phyloP scores from a whole-genome alignment of 2,797 vertebrate genomes.

The Atherinosoma microstoma region DNA sequence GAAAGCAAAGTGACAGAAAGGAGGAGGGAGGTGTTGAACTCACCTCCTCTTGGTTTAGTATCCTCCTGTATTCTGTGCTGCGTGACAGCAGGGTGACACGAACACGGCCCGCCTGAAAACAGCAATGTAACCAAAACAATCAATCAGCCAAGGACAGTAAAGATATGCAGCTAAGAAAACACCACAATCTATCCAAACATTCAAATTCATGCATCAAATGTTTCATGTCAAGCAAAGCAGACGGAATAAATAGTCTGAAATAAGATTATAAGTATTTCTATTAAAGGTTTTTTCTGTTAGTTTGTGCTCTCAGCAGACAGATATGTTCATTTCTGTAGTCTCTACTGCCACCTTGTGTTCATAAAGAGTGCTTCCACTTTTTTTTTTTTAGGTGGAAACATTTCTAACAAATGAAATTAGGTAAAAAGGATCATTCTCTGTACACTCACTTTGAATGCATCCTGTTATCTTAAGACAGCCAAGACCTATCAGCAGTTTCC shows the following conservation, averaged over 20 bases:
- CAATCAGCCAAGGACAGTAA: conserved; percentile 67
- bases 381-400: background rate
- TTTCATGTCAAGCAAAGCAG: conserved; percentile 1
- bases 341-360: conserved; percentile 70
- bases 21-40: conserved; percentile 50
- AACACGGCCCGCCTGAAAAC: conserved; percentile 89
- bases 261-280: background rate
- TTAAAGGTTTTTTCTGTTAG: conserved; percentile 11
- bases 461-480: background rate
- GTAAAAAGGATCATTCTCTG: background rate
- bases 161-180: conserved; percentile 52
- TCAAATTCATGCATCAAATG: background rate
- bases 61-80: conserved; percentile 94
- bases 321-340: conserved; percentile 28
- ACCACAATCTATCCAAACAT: conserved; percentile 42
- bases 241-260: background rate
- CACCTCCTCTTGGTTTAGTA: conserved; percentile 96
- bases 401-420: background rate
- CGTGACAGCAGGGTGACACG: conserved; percentile 94
- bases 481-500: background rate
- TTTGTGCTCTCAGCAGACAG: conserved; percentile 4
- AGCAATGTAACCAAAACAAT: conserved; percentile 70
- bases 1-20: conserved; percentile 17
- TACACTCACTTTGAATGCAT: background rate
- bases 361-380: conserved; percentile 16